Conservation (phyloP, 2,888 invertebrate species). For the Melanargia galathea region DNA sequence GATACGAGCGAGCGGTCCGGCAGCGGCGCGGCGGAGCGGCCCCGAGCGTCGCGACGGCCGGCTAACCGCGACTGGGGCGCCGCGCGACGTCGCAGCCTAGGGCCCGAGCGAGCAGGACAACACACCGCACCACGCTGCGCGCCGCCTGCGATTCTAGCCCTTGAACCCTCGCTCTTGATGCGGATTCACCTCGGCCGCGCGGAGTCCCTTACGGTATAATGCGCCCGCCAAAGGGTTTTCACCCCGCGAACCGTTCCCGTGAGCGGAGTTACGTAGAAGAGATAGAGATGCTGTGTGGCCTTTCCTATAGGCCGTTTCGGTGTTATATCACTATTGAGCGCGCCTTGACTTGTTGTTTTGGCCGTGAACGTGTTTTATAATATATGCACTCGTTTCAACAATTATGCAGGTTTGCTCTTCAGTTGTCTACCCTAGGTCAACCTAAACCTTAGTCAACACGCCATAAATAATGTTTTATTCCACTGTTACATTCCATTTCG, state of each 20-base stretch:
- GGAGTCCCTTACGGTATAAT: constrained; percentile 70
- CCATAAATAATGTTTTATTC: no score
- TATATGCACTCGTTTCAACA: constrained; percentile 54
- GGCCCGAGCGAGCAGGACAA: constrained; percentile 77
- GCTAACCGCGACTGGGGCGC: constrained; percentile 79
- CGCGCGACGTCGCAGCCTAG: constrained; percentile 73
- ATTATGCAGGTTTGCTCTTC: constrained; percentile 4
- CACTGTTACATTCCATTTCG: no score
- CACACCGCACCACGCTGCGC: constrained; percentile 60
- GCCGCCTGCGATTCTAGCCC: constrained; percentile 72
- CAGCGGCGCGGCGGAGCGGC: constrained; percentile 76
- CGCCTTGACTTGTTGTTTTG: constrained; percentile 69
- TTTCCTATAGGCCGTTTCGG: constrained; percentile 68
- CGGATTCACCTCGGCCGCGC: constrained; percentile 67
- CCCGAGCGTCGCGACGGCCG: constrained; percentile 81
- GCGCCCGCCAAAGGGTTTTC: constrained; percentile 74
- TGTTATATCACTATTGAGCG: constrained; percentile 78
- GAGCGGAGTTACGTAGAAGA: constrained; percentile 66
- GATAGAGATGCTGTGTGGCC: constrained; percentile 76
- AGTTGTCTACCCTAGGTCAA: no score
- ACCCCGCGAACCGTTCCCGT: constrained; percentile 67
- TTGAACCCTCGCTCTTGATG: constrained; percentile 73
- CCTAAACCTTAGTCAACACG: no score
- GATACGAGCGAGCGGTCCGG: constrained; percentile 58
- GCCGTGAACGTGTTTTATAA: constrained; percentile 68